Evolutionary conservation across 2,888 invertebrate genomes (phyloP).

Genomic region (Drosophila anomalata): DNA sequence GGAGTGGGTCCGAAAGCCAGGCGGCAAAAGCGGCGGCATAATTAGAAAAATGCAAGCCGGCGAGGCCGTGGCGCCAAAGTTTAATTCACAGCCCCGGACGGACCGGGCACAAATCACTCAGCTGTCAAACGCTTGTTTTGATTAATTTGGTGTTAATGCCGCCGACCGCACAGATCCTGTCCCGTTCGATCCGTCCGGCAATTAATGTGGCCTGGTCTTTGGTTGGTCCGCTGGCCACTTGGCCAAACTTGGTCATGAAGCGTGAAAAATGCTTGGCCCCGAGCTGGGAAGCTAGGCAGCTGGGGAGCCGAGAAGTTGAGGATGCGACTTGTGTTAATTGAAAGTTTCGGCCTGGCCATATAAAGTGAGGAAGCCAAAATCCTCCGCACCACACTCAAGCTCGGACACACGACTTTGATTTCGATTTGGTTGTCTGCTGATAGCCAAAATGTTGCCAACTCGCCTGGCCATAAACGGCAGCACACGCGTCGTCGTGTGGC

Average conservation of each 20-base stretch:
- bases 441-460: constrained; percentile 66
- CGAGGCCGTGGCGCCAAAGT: constrained; percentile 63
- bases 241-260: constrained; percentile 71
- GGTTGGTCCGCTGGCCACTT: constrained; percentile 10
- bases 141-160: constrained; percentile 78
- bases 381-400: constrained; percentile 34
- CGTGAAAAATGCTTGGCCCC: constrained; percentile 68
- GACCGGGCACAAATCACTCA: constrained; percentile 71
- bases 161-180: constrained; percentile 50
- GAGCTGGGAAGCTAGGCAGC: constrained; percentile 7
- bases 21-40: constrained; percentile 46
- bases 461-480: constrained; percentile 64
- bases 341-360: constrained; percentile 72
- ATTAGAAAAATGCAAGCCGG: constrained; percentile 61
- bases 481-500: constrained; percentile 68
- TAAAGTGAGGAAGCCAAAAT: constrained; percentile 67
- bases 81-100: constrained; percentile 40
- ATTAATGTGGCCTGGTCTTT: constrained; percentile 56
- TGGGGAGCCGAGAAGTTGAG: constrained; percentile 50
- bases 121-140: constrained; percentile 73
- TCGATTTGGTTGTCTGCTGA: constrained; percentile 75
- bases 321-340: constrained; percentile 76
- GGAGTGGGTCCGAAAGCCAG: constrained; percentile 49
- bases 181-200: constrained; percentile 47
- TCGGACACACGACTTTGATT: constrained; percentile 56